Percentiles rank a stretch among this genome's conserved stretches.
These are phyloP conservation scores for Dipodomys merriami DNA, from an alignment of 2,113 vertebrate genomes.

Conservation along the genomic window DNA sequence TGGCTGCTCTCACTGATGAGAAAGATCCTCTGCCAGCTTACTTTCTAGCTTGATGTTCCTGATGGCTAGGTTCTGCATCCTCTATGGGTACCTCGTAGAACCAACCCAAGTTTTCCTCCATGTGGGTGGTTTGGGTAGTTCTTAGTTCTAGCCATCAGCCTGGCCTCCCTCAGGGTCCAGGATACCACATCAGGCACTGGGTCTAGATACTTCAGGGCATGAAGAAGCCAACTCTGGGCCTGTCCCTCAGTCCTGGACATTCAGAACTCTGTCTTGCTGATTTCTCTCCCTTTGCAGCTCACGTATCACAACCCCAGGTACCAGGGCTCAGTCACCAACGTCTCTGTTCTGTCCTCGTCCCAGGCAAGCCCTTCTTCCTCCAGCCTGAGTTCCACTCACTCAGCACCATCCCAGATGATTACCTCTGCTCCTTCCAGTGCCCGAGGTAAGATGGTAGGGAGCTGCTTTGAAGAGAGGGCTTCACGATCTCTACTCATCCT, in stretches of 20 bases:
- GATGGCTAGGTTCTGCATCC: neutral
- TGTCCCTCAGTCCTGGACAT: neutral
- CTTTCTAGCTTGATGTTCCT: neutral
- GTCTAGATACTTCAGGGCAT: slow-evolving; percentile 1
- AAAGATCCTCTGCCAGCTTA: neutral
- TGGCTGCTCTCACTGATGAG: neutral
- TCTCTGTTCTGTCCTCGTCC: slow-evolving; percentile 85
- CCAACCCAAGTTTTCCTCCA: neutral
- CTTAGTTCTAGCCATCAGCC: neutral
- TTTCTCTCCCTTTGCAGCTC: slow-evolving; percentile 83
- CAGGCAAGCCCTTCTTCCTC: slow-evolving; percentile 97
- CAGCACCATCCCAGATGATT: slow-evolving; percentile 95
- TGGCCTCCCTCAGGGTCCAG: slow-evolving; percentile 7
- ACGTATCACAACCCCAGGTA: slow-evolving; percentile 79
- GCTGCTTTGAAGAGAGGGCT: slow-evolving; percentile 42
- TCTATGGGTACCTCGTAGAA: neutral
- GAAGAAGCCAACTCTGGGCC: slow-evolving; percentile 9
- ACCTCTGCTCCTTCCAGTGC: slow-evolving; percentile 96
- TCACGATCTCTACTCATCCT: neutral
- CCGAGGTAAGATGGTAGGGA: slow-evolving; percentile 90
- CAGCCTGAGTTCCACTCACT: slow-evolving; percentile 96
- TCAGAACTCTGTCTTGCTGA: slow-evolving; percentile 51
- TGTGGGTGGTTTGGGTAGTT: neutral
- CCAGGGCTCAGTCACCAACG: slow-evolving; percentile 83
- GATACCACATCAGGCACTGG: neutral